Percentiles rank a stretch among this genome's conserved stretches.
These are phyloP conservation scores for Cyclargus thomasi DNA, from an alignment of 1,140 invertebrate species.

Conservation along the genomic window DNA sequence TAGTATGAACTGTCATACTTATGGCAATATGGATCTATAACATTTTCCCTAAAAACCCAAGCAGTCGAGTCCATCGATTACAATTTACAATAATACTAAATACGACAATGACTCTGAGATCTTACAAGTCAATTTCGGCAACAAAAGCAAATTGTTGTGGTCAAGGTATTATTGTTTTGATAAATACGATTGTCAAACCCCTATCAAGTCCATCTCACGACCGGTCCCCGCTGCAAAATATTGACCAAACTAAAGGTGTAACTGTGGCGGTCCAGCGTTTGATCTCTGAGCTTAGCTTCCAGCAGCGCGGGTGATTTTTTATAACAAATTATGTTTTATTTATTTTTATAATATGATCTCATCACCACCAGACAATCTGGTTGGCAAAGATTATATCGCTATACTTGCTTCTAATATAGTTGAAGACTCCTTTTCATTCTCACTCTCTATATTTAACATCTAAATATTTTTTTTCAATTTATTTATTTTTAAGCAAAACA, in stretches of 20 bases:
- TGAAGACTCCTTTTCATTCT: no score
- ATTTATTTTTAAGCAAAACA: no score
- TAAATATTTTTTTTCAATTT: no score
- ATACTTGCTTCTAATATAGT: no score
- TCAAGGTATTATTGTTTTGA: conserved; percentile 41
- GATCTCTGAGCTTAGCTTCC: conserved; percentile 41
- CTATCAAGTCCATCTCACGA: conserved; percentile 46
- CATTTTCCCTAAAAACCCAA: no score
- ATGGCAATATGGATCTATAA: no score
- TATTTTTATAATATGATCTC: not conserved
- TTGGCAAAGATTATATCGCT: not conserved
- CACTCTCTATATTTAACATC: no score
- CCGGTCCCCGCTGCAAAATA: conserved; percentile 51
- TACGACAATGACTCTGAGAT: not conserved
- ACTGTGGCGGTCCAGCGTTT: conserved; percentile 40
- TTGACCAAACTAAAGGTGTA: conserved; percentile 49
- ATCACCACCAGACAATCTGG: not conserved
- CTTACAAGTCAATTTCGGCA: not conserved
- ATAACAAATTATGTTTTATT: not conserved
- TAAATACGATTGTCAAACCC: conserved; percentile 41
- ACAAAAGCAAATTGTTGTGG: conserved; percentile 19
- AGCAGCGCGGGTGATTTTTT: conserved; percentile 18
- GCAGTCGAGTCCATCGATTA: no score
- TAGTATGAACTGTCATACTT: no score
- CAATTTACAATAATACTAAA: no score